phyloP scores from a whole-genome alignment of 2,888 invertebrate genomes.

The Liopterus haemorrhoidalis region DNA sequence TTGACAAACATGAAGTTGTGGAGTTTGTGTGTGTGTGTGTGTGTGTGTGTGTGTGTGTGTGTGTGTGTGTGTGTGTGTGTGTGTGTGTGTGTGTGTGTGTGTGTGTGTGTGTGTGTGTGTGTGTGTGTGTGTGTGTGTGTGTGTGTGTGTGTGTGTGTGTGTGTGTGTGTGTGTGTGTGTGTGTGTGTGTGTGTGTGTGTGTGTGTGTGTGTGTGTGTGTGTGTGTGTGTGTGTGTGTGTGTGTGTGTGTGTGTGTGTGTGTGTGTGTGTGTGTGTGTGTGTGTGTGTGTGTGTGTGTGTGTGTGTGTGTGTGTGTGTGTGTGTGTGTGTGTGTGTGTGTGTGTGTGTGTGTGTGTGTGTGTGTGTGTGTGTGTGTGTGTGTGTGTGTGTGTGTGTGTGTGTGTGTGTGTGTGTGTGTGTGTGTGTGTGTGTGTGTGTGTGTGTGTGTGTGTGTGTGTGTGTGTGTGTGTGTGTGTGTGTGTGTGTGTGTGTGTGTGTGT shows the following conservation, averaged over 20 bases:
- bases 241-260: slow-evolving; percentile 7
- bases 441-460: too few relatives aligned
- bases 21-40: slow-evolving; percentile 6
- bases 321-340: too few relatives aligned
- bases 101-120: slow-evolving; percentile 9
- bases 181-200: slow-evolving; percentile 7
- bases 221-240: slow-evolving; percentile 7
- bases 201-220: slow-evolving; percentile 6
- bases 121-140: slow-evolving; percentile 8
- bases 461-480: too few relatives aligned
- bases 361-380: too few relatives aligned
- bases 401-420: too few relatives aligned
- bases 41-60: slow-evolving; percentile 8
- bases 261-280: slow-evolving; percentile 6
- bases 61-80: slow-evolving; percentile 9
- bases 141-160: slow-evolving; percentile 6
- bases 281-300: slow-evolving; percentile 7
- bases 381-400: too few relatives aligned
- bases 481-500: too few relatives aligned
- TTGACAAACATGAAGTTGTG: too few relatives aligned
- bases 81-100: slow-evolving; percentile 9
- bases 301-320: slow-evolving; percentile 3
- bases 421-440: too few relatives aligned
- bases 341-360: too few relatives aligned
- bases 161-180: slow-evolving; percentile 7